phyloP scores from a whole-genome alignment of 2,888 invertebrate genomes.

The Sympetrum striolatum region DNA sequence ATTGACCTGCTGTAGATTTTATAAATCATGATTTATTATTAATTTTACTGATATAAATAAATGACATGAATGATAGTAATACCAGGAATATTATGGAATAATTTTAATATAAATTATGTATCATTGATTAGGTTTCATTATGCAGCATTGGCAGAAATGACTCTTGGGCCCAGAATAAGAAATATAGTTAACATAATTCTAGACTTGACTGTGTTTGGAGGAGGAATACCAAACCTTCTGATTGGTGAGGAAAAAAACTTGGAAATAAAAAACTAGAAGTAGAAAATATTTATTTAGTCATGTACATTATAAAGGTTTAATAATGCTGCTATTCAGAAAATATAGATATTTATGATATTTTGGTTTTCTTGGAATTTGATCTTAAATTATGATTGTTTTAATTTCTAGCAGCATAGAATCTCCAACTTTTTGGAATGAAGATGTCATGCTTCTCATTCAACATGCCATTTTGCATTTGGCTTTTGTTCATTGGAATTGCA shows the following conservation, averaged over 20 bases:
- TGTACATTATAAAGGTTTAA: no score
- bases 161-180: slow-evolving; percentile 71
- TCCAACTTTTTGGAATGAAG: slow-evolving; percentile 78
- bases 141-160: slow-evolving; percentile 81
- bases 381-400: neutral
- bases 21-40: no score
- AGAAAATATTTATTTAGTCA: no score
- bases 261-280: neutral
- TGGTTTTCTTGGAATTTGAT: neutral
- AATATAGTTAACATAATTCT: slow-evolving; percentile 72
- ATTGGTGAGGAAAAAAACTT: slow-evolving; percentile 66
- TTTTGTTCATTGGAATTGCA: slow-evolving; percentile 74
- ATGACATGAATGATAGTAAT: neutral
- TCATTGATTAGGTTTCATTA: slow-evolving; percentile 73
- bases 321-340: no score
- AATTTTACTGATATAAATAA: no score
- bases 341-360: no score
- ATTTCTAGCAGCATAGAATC: slow-evolving; percentile 75
- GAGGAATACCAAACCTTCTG: slow-evolving; percentile 80
- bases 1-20: no score
- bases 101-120: slow-evolving; percentile 52
- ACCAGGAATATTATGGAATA: neutral
- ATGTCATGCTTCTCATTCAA: slow-evolving; percentile 70
- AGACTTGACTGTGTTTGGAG: slow-evolving; percentile 78
- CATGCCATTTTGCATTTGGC: slow-evolving; percentile 83